Evolutionary conservation across 2,888 invertebrate genomes (phyloP), one percentile per base, ranked within the genome.

Genomic region (Trissolcus japonicus): DNA sequence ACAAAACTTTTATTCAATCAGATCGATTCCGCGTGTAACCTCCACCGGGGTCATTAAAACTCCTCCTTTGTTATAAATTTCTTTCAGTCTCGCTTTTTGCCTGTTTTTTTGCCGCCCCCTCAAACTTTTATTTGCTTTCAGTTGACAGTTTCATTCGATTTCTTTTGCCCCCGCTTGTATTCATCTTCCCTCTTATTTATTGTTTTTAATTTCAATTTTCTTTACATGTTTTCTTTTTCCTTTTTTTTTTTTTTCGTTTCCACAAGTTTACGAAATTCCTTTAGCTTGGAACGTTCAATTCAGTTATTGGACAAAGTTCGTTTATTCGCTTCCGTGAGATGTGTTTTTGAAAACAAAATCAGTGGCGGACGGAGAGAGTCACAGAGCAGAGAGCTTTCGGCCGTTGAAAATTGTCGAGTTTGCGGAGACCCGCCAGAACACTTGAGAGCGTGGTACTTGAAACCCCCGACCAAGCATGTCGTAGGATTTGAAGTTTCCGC

Each of bases 401-500:
- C 21, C 60, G 41, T 29, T 71, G 60, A 62, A 78, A 78, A 80
- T 79, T 56, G 67, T 74, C 46, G 77, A 79, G 76, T 78, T 79
- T 80, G 76, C 75, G 68, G 74, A 73, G 69, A 65, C 76, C 78
- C 76, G 74, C 73, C 74, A 78, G 74, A 62, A 65, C 65, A 59
- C 67, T 76, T 25, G 65, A 76, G 68, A 29, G 43, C 41, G 60
- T 50, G 35, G 41, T 59, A 67, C 65, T 59, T 54, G 73, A 60
- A 61, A 67, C 66, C 62, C 55, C 40, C 43, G 53, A 65, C 56
- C 51, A 46, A 50, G 43, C 65, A 50, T 66, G 71, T 76, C 73
- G 79, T 68, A 80, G 69, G 77, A 78, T 80, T 80, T 76, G 59
- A 75, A 76, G 73, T 76, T 78, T 69, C 69, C 46, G 48, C 57